Base-by-base conservation (phyloP, 2,888 invertebrate genomes). In the Toxonevra muliebris region DNA sequence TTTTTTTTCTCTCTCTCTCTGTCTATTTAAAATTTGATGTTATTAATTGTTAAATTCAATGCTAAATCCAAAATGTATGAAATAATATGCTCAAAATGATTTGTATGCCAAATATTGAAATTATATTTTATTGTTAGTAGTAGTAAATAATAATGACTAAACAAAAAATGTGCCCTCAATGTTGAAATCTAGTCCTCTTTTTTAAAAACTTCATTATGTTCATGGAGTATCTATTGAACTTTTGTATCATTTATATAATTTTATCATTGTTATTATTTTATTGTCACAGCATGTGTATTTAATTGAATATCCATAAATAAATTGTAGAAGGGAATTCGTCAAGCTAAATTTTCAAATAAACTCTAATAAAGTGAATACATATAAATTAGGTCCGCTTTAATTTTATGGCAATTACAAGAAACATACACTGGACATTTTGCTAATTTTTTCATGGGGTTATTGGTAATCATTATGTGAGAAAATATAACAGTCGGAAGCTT, bases 71-170 rank as follows among this genome's bases (percentile, higher is more conserved):
- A 45, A 68, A 55, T 60, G 40, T 45, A 52, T 63, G 59, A 63
- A 60, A 66, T 19, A 66, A 68, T 66, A 68, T 74, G 74, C 74
- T 73, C 74, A 73, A 72, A 70, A 72, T 63, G 61, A 68, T 70
- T 65, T 70, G 67, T 70, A 69, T 70, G 69, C 68, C 70, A 70
- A 69, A 66, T 50, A 59, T 53, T 30, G 2, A 30, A 30, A 30
- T 30, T 7, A 4, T 30, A 4, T 30, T 7, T 30, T 30, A 30
- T 30, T 30, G 7, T 30, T 30, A 30, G 30, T 30, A 30, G 30
- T 30, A 30, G 30, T 30, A 30, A 30, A 30, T 30, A 30, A 7
- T 60, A 45, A 13, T 48, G 13, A 20, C 20, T 19, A 45, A 7
- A 48, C 48, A 48, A 10, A n/a, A 48, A 48, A 20, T 48, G 2